Conservation (phyloP, 2,113 vertebrate genomes). For the human region DNA sequence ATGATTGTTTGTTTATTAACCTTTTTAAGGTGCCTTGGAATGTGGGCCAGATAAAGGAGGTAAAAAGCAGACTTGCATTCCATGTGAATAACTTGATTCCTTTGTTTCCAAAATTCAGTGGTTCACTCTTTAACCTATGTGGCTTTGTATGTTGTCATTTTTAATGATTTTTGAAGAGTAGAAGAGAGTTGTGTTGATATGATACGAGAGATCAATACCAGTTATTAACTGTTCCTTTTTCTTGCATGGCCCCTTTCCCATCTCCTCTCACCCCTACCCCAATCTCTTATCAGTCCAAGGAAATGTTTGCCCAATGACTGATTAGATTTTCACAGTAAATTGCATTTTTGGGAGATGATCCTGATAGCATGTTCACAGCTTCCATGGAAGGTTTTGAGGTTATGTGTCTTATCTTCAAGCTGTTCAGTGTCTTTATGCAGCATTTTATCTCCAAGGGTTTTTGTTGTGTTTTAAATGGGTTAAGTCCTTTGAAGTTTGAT, state of each 20-base stretch:
- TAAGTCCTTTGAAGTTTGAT: conserved; percentile 64
- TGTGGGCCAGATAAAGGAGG: conserved; percentile 52
- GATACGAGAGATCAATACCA: background rate
- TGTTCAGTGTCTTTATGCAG: conserved; percentile 46
- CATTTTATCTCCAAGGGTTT: conserved; percentile 22
- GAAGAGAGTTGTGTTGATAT: background rate
- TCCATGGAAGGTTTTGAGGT: conserved; percentile 34
- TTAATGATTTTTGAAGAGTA: conserved; percentile 32
- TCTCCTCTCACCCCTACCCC: background rate
- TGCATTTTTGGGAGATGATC: conserved; percentile 67
- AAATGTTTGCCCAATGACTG: conserved; percentile 68
- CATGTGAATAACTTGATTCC: background rate
- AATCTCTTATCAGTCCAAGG: conserved; percentile 59
- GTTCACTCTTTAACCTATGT: background rate
- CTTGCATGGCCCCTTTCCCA: background rate
- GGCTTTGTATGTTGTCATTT: background rate
- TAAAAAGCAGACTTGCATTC: conserved; percentile 22
- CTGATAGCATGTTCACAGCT: conserved; percentile 67
- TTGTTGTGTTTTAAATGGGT: conserved; percentile 37
- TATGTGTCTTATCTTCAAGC: conserved; percentile 72
- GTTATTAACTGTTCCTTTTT: background rate
- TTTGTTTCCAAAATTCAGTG: conserved; percentile 17
- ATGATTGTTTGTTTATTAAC: conserved; percentile 58
- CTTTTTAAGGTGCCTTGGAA: conserved; percentile 58
- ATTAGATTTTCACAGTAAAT: conserved; percentile 60